These are phyloP conservation scores for Serrognathus titanus DNA, from an alignment of 2,888 invertebrate species.

Conservation along the genomic window DNA sequence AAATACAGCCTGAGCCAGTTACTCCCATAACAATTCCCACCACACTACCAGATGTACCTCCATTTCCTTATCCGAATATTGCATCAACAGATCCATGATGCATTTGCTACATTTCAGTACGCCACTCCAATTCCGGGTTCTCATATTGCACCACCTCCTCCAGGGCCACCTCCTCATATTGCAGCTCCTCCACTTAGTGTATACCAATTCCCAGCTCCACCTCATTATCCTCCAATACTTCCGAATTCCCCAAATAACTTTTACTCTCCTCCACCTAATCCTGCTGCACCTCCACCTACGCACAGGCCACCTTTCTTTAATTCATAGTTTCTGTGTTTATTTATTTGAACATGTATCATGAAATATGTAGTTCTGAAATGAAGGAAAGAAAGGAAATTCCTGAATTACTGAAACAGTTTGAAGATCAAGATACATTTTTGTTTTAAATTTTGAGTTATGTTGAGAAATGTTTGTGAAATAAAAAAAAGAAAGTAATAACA, in stretches of 20 bases:
- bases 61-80: slow-evolving; percentile 43
- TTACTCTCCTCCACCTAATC: slow-evolving; percentile 38
- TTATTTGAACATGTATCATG: no score
- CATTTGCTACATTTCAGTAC: slow-evolving; percentile 24
- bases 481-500: no score
- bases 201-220: slow-evolving; percentile 40
- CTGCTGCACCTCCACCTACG: slow-evolving; percentile 29
- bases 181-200: slow-evolving; percentile 38
- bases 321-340: slow-evolving; percentile 5
- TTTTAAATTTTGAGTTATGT: no score
- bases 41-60: slow-evolving; percentile 48
- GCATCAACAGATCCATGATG: slow-evolving; percentile 32
- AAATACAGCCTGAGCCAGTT: slow-evolving; percentile 29
- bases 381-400: no score
- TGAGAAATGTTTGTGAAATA: no score
- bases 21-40: slow-evolving; percentile 31
- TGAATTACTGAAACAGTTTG: no score
- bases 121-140: slow-evolving; percentile 30
- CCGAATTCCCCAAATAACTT: slow-evolving; percentile 49
- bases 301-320: slow-evolving; percentile 17
- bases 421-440: no score
- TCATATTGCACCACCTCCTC: slow-evolving; percentile 48
- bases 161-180: slow-evolving; percentile 49
- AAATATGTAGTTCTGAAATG: no score
- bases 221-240: slow-evolving; percentile 47